Evolutionary conservation across 2,113 vertebrate genomes (phyloP), one percentile per base, ranked within the genome.

Genomic region (Indri indri): DNA sequence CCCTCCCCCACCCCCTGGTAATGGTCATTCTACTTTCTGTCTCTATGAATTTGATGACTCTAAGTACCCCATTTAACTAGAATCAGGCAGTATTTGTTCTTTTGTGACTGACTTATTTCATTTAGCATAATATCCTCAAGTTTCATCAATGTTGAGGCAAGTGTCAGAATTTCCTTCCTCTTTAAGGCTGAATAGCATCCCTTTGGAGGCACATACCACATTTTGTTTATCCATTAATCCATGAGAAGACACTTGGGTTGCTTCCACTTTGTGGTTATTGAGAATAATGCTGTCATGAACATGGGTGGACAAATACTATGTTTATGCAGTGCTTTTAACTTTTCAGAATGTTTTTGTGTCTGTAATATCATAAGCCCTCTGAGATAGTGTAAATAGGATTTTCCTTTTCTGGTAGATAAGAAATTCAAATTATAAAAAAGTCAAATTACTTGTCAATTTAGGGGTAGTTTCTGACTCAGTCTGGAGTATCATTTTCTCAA

Each of bases 321-420:
- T 37, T 59, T 54, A 74, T 6, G 13, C 47, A 54, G 9, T 47
- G 25, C n/a, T 94, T 32, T 70, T 81, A 90, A 27, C 37, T 70
- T 83, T 68, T 54, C 73, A 30, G 6, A 86, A 20, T 76, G 7
- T 17, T 76, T 68, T 93, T 87, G 42, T 59, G 52, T 82, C 25
- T 83, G 52, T 45, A 93, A 32, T 87, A 88, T 68, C 68, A 42
- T 47, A 70, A 71, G 42, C 3, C 8, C 37, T 84, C 30, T 79
- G 20, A 83, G 34, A 83, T 11, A 42, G 42, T 47, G 2, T n/a
- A 77, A 61, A 37, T 18, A 65, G 6, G 47, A 34, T 63, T 90
- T 90, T 90, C 27, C 63, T 79, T 52, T 95, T 86, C 27, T 86
- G 32, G 34, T 54, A 92, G 23, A 10, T 47, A 50, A 90, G 30